These are phyloP conservation scores for Euschistus heros DNA, from an alignment of 1,140 invertebrate species.

Conservation along the genomic window DNA sequence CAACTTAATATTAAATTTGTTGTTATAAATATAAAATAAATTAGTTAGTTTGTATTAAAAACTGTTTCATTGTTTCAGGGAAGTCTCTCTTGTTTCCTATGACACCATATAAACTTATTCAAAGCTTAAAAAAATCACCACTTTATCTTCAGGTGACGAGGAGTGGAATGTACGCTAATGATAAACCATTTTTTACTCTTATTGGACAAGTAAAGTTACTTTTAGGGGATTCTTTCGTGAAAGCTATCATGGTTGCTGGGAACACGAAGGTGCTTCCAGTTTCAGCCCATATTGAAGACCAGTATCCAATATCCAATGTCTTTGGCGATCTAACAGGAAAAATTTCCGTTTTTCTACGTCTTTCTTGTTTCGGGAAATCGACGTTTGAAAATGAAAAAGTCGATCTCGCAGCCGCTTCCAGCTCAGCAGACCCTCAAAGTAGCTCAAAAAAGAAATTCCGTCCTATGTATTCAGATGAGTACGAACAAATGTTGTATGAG, in stretches of 20 bases:
- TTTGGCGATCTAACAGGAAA: slow-evolving; percentile 12
- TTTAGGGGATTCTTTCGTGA: background rate
- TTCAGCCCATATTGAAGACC: slow-evolving; percentile 10
- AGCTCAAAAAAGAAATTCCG: background rate
- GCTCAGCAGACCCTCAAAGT: background rate
- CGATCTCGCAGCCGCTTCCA: background rate
- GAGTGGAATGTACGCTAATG: background rate
- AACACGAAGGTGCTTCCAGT: background rate
- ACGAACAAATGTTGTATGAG: background rate
- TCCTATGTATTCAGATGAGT: background rate
- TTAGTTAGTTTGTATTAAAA: too few species aligned
- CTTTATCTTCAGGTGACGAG: slow-evolving; percentile 6
- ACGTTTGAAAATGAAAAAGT: background rate
- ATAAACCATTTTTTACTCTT: background rate
- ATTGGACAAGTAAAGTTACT: background rate
- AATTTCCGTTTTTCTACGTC: slow-evolving; percentile 11
- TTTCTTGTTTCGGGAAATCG: slow-evolving; percentile 21
- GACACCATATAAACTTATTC: slow-evolving; percentile 11
- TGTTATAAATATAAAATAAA: background rate
- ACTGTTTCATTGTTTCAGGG: slow-evolving; percentile 10
- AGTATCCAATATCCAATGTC: slow-evolving; percentile 7
- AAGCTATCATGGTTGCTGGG: slow-evolving; percentile 2
- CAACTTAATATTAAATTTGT: background rate
- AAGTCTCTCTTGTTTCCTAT: slow-evolving; percentile 21
- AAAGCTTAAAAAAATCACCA: slow-evolving; percentile 2